Base-by-base conservation (phyloP, 2,797 vertebrate genomes). In the Neosilurus hyrtlii region DNA sequence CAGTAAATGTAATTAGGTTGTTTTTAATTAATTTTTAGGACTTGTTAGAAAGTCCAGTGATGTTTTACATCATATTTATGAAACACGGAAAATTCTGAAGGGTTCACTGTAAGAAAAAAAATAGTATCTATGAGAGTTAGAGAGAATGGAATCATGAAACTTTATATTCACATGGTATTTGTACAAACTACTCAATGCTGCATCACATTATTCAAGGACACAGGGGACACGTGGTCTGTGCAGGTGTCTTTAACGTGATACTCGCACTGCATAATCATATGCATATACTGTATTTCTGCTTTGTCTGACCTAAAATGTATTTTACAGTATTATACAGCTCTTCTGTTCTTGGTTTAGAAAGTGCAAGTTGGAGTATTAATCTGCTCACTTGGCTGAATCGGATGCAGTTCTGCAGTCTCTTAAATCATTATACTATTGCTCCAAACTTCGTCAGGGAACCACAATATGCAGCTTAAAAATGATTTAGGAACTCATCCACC, bases 351-450 rank as follows among this genome's bases (percentile, higher is more conserved):
- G 22, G 49, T 82, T 61, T 35, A 68, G 56, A 76, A 77, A 10
- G 11, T 12, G 8, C 12, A 14, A 26, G 51, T 57, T 65, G 15
- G 12, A 65, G 51, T 24, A 68, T 61, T 70, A 77, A 37, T 82
- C 54, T 52, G 57, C 54, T 76, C 62, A 65, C 81, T 65, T 76
- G 72, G 72, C 81, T 52, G 54, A 77, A 26, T 65, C 37, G 8
- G 63, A 51, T 72, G 37, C 57, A 74, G 52, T 30, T 76, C 35
- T 24, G 9, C 56, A 61, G 82, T 54, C 24, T 74, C 68, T 74
- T 84, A 85, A 86, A 87, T 86, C 83, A 84, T 52, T 66, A 61
- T 20, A 52, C 74, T 86, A 76, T 86, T 56, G 61, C 72, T 87
- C 59, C 49, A 77, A 84, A 70, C 79, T 84, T 86, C 81, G 75